Conservation (phyloP, 2,113 vertebrate genomes). For the Rostratula benghalensis region DNA sequence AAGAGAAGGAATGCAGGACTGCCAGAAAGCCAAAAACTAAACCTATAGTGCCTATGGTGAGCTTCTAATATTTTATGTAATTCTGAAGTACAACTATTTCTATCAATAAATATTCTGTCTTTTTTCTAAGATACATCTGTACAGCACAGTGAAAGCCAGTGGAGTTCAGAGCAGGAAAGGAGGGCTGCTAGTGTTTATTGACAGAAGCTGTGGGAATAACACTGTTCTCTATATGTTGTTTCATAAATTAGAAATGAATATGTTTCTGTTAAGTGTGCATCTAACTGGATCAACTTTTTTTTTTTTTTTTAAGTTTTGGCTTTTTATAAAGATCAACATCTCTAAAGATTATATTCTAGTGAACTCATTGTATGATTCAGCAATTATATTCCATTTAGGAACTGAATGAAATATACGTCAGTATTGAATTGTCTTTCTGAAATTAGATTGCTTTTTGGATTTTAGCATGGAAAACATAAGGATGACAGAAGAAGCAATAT, state of each 20-base stretch:
- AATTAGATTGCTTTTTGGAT: neutral
- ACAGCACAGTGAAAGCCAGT: neutral
- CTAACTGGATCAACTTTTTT: too few species aligned
- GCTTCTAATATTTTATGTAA: neutral
- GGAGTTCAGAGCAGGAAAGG: neutral
- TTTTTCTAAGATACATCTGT: neutral
- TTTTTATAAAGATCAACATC: neutral
- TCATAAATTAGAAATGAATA: neutral
- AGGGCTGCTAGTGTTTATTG: neutral
- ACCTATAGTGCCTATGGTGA: neutral
- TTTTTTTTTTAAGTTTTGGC: too few species aligned
- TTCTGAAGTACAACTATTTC: neutral
- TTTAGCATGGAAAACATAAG: neutral
- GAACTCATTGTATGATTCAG: neutral
- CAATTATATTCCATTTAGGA: neutral
- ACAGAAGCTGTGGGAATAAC: neutral
- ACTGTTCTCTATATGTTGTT: neutral
- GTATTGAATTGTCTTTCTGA: neutral
- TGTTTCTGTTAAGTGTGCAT: neutral
- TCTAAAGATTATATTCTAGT: neutral
- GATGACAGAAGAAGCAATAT: neutral
- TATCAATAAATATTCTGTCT: neutral
- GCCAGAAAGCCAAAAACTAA: neutral
- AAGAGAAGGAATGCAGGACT: neutral
- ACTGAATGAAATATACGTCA: neutral